A percentile compares a stretch with the other conserved stretches of the same genome.
These are phyloP conservation scores for Pogonophryne albipinna DNA, from an alignment of 2,797 vertebrate species.

Conservation along the genomic window DNA sequence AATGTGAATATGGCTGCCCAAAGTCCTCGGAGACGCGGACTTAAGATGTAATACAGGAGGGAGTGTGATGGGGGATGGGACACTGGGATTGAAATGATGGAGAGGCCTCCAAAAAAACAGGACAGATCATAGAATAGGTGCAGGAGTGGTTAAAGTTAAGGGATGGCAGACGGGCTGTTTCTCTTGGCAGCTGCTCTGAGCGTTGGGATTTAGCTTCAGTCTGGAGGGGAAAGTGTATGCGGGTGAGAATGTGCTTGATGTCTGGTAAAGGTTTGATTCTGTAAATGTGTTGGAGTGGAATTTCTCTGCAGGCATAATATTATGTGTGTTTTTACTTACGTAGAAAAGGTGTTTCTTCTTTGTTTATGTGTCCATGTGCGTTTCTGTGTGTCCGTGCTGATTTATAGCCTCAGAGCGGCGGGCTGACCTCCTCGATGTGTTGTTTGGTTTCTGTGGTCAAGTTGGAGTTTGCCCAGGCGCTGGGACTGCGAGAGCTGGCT, in stretches of 20 bases:
- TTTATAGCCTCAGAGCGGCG: slow-evolving; percentile 60
- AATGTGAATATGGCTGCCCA: slow-evolving; percentile 64
- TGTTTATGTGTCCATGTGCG: slow-evolving; percentile 20
- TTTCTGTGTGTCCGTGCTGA: slow-evolving; percentile 41
- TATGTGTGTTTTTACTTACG: neutral
- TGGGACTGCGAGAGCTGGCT: slow-evolving; percentile 56
- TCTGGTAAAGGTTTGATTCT: slow-evolving; percentile 45
- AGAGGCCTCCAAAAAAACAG: slow-evolving; percentile 18
- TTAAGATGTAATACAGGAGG: slow-evolving; percentile 44
- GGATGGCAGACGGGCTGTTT: slow-evolving; percentile 75
- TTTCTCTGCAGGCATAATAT: neutral
- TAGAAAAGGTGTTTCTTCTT: slow-evolving; percentile 1
- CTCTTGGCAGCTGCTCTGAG: slow-evolving; percentile 73
- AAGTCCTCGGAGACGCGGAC: slow-evolving; percentile 41
- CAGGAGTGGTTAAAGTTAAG: slow-evolving; percentile 55
- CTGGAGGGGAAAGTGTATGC: slow-evolving; percentile 54
- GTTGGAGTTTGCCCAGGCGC: slow-evolving; percentile 72
- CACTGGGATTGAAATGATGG: neutral
- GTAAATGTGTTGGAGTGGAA: slow-evolving; percentile 10
- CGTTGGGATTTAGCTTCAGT: slow-evolving; percentile 46
- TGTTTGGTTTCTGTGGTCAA: slow-evolving; percentile 73
- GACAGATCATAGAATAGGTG: slow-evolving; percentile 20
- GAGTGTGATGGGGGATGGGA: slow-evolving; percentile 19
- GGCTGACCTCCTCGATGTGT: slow-evolving; percentile 60
- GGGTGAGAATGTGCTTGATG: slow-evolving; percentile 39